phyloP scores from a whole-genome alignment of 2,888 invertebrate species.

The Apotomis turbidana region DNA sequence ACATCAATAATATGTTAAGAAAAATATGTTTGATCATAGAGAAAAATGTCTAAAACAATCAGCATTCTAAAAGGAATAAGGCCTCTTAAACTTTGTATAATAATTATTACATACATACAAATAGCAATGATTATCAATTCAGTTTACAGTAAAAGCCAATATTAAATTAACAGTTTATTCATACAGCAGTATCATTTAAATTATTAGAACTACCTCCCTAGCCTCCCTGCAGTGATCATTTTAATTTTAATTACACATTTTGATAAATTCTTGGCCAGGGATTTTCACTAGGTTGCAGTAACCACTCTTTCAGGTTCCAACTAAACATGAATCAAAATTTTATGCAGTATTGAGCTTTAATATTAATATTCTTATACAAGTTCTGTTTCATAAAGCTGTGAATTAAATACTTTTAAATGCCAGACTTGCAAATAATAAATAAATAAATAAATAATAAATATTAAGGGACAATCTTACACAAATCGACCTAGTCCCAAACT shows the following conservation, averaged over 20 bases:
- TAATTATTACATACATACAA: no score
- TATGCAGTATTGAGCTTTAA: slow-evolving; percentile 9
- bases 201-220: slow-evolving; percentile 70
- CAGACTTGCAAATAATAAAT: neutral
- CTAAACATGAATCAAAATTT: neutral
- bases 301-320: neutral
- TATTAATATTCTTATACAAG: neutral
- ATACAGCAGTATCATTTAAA: slow-evolving; percentile 73
- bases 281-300: slow-evolving; percentile 23
- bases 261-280: slow-evolving; percentile 33
- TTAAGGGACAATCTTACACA: no score
- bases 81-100: no score
- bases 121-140: neutral
- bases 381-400: neutral
- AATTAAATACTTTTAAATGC: slow-evolving; percentile 3
- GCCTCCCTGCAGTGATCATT: slow-evolving; percentile 50
- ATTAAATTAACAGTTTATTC: slow-evolving; percentile 79
- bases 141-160: slow-evolving; percentile 43
- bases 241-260: slow-evolving; percentile 10
- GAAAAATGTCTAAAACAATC: no score
- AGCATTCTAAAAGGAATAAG: no score
- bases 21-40: no score
- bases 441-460: no score
- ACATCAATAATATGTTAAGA: no score
- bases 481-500: no score